These are phyloP conservation scores for Potamilus streckersoni DNA, from an alignment of 1,140 invertebrate species.

Conservation along the genomic window DNA sequence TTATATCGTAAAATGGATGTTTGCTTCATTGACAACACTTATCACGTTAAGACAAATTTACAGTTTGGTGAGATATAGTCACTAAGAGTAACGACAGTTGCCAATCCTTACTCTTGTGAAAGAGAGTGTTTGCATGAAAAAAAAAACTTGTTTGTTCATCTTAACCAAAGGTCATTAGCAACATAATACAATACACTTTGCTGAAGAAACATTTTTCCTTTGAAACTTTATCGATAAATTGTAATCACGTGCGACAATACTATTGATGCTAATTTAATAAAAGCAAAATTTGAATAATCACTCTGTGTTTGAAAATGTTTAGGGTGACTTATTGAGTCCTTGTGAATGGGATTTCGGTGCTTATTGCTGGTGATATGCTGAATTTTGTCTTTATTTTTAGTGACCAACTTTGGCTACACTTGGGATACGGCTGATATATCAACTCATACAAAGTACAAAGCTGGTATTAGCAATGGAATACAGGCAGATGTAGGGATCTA, in stretches of 20 bases:
- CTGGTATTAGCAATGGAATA: conserved; percentile 90
- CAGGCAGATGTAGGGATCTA: conserved; percentile 88
- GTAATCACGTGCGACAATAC: not conserved
- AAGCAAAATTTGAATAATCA: not conserved
- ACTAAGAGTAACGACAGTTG: too few relatives aligned
- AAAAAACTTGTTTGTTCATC: too few relatives aligned
- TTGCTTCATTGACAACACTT: too few relatives aligned
- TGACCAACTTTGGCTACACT: conserved; percentile 87
- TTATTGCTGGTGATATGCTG: not conserved
- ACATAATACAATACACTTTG: too few relatives aligned
- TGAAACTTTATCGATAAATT: not conserved
- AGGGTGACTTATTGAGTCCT: not conserved
- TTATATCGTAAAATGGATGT: not conserved
- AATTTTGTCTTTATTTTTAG: conserved; percentile 71
- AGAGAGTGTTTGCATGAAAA: too few relatives aligned
- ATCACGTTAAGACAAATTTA: too few relatives aligned
- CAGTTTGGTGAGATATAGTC: too few relatives aligned
- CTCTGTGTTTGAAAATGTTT: too few relatives aligned
- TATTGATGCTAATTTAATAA: not conserved
- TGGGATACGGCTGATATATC: conserved; percentile 90
- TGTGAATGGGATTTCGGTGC: not conserved
- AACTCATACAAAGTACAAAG: conserved; percentile 88
- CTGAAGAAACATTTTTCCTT: too few relatives aligned
- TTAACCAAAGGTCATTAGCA: too few relatives aligned
- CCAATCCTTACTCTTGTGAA: too few relatives aligned